phyloP scores from a whole-genome alignment of 1,140 invertebrate genomes.

The Drosophila pseudoananassae region DNA sequence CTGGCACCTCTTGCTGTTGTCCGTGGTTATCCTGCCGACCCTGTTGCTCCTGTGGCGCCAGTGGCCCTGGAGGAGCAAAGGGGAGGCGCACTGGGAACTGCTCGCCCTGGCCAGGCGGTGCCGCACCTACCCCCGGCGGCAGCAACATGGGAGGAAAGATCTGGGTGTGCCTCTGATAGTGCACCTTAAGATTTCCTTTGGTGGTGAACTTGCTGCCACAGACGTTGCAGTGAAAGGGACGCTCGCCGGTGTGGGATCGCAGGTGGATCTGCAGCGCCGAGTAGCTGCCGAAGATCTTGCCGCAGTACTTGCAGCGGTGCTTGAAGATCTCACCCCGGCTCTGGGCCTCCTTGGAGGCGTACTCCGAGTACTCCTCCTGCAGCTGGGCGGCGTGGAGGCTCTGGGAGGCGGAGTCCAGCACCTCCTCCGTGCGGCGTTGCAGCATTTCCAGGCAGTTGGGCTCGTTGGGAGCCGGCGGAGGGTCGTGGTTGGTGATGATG shows the following conservation, averaged over 20 bases:
- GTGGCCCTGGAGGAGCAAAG: constrained; percentile 43
- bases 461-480: constrained; percentile 87
- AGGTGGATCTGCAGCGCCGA: constrained; percentile 98
- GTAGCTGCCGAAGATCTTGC: constrained; percentile 99
- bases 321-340: constrained; percentile 95
- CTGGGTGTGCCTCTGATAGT: constrained; percentile 97
- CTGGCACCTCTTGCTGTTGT: constrained; percentile 13
- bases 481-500: constrained; percentile 94
- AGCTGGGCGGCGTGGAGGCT: constrained; percentile 93
- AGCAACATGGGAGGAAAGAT: constrained; percentile 90
- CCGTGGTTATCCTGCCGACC: not conserved
- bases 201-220: constrained; percentile 99
- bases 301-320: constrained; percentile 98
- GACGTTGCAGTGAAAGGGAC: constrained; percentile 99
- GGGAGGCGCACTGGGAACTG: constrained; percentile 63
- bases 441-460: constrained; percentile 96
- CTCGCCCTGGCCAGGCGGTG: constrained; percentile 20
- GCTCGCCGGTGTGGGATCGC: constrained; percentile 97
- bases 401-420: constrained; percentile 95
- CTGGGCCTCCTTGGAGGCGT: constrained; percentile 84
- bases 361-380: constrained; percentile 92
- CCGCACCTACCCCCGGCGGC: constrained; percentile 85
- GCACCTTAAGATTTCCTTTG: constrained; percentile 98
- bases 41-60: constrained; percentile 14
- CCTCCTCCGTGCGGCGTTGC: constrained; percentile 94